Evolutionary conservation across 2,888 invertebrate species (phyloP).

Genomic region (Sesamia inferens): DNA sequence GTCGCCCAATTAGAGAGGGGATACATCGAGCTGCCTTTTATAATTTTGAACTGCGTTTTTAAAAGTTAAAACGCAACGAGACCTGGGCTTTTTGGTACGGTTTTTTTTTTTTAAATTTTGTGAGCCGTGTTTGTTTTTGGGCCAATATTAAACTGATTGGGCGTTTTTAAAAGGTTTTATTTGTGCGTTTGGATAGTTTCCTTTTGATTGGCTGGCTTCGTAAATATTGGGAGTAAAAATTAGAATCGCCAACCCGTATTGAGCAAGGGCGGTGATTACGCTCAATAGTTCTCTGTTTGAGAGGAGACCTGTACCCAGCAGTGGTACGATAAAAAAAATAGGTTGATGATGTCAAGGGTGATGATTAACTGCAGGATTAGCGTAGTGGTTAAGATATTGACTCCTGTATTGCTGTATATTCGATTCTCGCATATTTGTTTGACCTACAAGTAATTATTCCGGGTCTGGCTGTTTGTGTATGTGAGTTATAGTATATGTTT

Average conservation of each 20-base stretch:
- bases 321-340: too few species aligned
- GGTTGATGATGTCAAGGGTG: not conserved
- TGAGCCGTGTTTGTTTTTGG: not conserved
- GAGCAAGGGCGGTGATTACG: too few species aligned
- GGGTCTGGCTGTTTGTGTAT: too few species aligned
- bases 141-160: constrained; percentile 32
- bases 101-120: not conserved
- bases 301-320: too few species aligned
- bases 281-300: too few species aligned
- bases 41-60: constrained; percentile 36
- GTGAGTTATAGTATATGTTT: too few species aligned
- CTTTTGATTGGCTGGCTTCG: constrained; percentile 31
- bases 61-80: constrained; percentile 20
- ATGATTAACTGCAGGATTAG: not conserved
- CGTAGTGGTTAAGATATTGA: too few species aligned
- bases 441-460: too few species aligned
- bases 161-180: constrained; percentile 25
- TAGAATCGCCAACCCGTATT: too few species aligned
- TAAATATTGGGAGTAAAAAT: constrained; percentile 11
- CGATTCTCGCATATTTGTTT: too few species aligned
- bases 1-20: constrained; percentile 67
- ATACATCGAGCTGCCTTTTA: constrained; percentile 44
- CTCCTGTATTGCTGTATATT: too few species aligned
- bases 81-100: constrained; percentile 5
- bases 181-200: not conserved